Evolutionary conservation across 1,140 invertebrate genomes (phyloP).

Genomic region (silkworm (Bombyx mori)): DNA sequence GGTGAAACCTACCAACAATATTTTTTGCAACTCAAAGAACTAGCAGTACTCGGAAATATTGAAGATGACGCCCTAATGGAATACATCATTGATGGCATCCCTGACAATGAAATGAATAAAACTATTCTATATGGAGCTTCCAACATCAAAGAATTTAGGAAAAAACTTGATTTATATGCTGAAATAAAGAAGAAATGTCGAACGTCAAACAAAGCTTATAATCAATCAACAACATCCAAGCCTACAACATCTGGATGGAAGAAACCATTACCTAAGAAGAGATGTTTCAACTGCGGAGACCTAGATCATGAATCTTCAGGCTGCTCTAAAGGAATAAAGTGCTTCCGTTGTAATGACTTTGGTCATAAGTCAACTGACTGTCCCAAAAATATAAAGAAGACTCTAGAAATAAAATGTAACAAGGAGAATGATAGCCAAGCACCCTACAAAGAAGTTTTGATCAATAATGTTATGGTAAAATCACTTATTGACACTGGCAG

Average conservation of each 20-base stretch:
- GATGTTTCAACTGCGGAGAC: slow-evolving; percentile 22
- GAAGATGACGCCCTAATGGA: slow-evolving; percentile 20
- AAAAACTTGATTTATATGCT: background rate
- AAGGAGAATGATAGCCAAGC: background rate
- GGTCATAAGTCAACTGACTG: slow-evolving; percentile 15
- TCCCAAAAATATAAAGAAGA: slow-evolving; percentile 10
- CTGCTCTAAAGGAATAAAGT: slow-evolving; percentile 22
- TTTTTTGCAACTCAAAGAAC: slow-evolving; percentile 18
- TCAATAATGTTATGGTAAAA: slow-evolving; percentile 10
- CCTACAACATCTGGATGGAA: background rate
- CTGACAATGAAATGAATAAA: background rate
- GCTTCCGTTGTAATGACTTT: slow-evolving; percentile 24
- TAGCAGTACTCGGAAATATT: slow-evolving; percentile 26
- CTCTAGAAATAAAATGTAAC: slow-evolving; percentile 9
- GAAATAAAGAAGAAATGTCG: background rate
- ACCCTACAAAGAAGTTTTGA: slow-evolving; percentile 12
- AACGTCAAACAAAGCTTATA: too few relatives aligned
- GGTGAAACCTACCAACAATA: slow-evolving; percentile 17
- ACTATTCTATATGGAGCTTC: background rate
- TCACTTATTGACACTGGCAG: slow-evolving; percentile 4
- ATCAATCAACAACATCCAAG: too few relatives aligned
- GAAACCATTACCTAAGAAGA: slow-evolving; percentile 1
- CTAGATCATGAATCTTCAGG: slow-evolving; percentile 10
- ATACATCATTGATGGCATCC: background rate
- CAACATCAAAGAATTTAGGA: background rate